Base-by-base conservation (phyloP, 2,888 invertebrate species). In the Drosophila testacea region DNA sequence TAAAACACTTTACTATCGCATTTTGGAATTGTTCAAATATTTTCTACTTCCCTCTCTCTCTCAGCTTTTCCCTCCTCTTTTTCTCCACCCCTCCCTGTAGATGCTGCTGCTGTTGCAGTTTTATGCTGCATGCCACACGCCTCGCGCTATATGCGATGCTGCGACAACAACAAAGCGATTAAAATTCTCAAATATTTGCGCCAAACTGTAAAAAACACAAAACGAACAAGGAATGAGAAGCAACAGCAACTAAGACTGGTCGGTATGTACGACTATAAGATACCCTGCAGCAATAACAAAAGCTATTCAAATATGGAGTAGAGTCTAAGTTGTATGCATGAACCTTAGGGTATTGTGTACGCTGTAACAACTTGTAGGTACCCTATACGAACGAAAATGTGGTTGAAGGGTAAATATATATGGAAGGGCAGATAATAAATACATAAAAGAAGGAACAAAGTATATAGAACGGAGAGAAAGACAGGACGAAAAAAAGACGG, bases 1-100 rank as follows among this genome's bases (percentile, higher is more conserved):
- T 89, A 89, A 86, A 87, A 86, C 86, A 86, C 89, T 86, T 86
- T 87, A 87, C 86, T 85, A 86, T 89, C 88, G 83, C 89, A 89
- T 87, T 85, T 86, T 87, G 85, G 71, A 83, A 86, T 86, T 86
- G 89, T 89, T 86, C 81, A 88, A 86, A 89, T 89, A 88, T 89
- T 85, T 86, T 78, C 66, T 42, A 54, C 80, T 52, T 57, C 46
- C 27, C 52, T 32, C 62, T n/a, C 60, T 1, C 10, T 11, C 30
- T 44, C 10, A 6, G 28, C 36, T 13, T 16, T 30, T 30, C 30
- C 10, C 30, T 9, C 27, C 13, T 16, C 11, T 9, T 9, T 13
- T 22, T 16, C 11, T 9, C 16, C 47, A 4, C 38, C 42, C 47
- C 11, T 39, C 6, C 4, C 44, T 68, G 47, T 42, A 67, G 42